phyloP scores from a whole-genome alignment of 1,140 invertebrate species.

The Caenorhabditis elegans region DNA sequence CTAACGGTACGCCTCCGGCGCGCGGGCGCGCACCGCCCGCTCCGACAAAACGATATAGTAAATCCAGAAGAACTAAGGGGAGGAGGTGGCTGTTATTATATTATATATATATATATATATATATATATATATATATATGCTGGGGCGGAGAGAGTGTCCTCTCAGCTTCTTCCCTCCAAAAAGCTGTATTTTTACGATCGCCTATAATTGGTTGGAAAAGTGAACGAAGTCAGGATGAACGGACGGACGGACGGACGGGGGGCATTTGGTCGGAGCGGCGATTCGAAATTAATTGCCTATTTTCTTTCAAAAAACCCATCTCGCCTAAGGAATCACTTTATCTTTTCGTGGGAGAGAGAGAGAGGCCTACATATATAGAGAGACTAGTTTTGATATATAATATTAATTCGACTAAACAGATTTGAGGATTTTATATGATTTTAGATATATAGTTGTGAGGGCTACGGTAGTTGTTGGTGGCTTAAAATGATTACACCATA shows the following conservation, averaged over 20 bases:
- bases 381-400: slow-evolving; percentile 12
- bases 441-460: too few species aligned
- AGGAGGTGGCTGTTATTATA: slow-evolving; percentile 14
- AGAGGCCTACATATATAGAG: background rate
- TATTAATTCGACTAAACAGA: background rate
- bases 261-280: background rate
- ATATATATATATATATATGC: too few species aligned
- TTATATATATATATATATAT: too few species aligned
- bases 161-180: slow-evolving; percentile 2
- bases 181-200: slow-evolving; percentile 29
- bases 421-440: too few species aligned
- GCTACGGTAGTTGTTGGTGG: too few species aligned
- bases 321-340: slow-evolving; percentile 27
- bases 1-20: too few species aligned
- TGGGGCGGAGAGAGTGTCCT: slow-evolving; percentile 18
- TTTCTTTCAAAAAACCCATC: too few species aligned
- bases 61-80: background rate
- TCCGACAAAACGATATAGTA: slow-evolving; percentile 19
- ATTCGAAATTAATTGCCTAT: slow-evolving; percentile 25
- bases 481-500: too few species aligned
- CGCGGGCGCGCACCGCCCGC: background rate
- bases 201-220: slow-evolving; percentile 26
- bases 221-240: slow-evolving; percentile 14
- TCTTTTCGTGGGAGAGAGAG: background rate
- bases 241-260: background rate